Evolutionary conservation across 2,113 vertebrate genomes (phyloP).

Genomic region (Podiceps cristatus): DNA sequence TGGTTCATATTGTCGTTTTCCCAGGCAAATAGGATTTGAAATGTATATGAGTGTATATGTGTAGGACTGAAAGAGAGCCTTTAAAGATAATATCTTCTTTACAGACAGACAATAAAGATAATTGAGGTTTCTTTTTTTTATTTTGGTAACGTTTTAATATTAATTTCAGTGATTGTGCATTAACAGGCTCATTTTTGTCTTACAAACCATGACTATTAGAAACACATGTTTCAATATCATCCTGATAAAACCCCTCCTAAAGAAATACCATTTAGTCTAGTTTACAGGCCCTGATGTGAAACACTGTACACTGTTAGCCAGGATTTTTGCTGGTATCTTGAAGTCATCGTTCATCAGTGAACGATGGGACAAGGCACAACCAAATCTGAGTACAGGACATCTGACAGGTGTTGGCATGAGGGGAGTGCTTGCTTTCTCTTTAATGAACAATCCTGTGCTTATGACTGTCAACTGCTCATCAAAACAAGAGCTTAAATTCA

Average conservation of each 20-base stretch:
- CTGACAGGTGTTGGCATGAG: not conserved
- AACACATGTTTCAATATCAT: not conserved
- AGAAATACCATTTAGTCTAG: not conserved
- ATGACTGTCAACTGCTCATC: not conserved
- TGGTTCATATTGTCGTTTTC: not conserved
- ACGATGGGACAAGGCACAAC: not conserved
- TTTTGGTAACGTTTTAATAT: not conserved
- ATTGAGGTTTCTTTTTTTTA: not conserved
- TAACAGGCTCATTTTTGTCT: not conserved
- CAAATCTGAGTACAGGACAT: not conserved
- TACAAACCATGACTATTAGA: not conserved
- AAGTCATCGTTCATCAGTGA: not conserved
- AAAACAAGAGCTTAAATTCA: not conserved
- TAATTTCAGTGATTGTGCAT: not conserved
- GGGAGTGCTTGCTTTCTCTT: not conserved
- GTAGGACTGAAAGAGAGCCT: not conserved
- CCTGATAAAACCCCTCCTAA: not conserved
- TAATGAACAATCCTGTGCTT: not conserved
- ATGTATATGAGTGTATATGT: not conserved
- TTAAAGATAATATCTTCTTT: not conserved
- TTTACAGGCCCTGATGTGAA: not conserved
- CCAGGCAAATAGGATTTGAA: not conserved
- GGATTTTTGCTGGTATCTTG: not conserved
- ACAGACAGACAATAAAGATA: not conserved
- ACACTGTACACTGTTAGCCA: not conserved